Evolutionary conservation across 2,113 vertebrate species (phyloP).

Genomic region (Nesospiza acunhae): DNA sequence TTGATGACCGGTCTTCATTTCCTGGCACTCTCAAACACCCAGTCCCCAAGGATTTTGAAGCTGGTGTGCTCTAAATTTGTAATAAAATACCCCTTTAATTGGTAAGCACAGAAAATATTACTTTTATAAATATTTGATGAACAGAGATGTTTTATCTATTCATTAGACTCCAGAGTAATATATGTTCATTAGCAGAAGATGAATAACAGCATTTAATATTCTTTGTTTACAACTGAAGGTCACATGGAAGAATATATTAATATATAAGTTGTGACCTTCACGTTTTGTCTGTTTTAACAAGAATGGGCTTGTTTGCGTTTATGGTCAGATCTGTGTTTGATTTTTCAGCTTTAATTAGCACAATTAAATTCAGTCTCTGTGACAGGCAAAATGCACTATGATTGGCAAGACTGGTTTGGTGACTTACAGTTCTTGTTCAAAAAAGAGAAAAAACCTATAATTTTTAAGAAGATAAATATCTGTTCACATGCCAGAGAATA

Average conservation of each 20-base stretch:
- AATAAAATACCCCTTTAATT: conserved; percentile 62
- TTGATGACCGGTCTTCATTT: neutral
- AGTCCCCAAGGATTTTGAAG: neutral
- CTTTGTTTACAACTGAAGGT: conserved; percentile 78
- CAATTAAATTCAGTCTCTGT: conserved; percentile 56
- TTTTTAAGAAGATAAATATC: neutral
- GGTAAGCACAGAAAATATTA: conserved; percentile 71
- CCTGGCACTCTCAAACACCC: neutral
- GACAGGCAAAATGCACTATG: neutral
- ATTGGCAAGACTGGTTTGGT: neutral
- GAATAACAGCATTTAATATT: conserved; percentile 75
- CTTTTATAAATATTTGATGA: conserved; percentile 84
- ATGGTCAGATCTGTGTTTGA: conserved; percentile 11
- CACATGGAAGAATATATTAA: conserved; percentile 72
- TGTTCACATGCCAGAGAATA: neutral
- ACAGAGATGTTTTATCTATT: conserved; percentile 72
- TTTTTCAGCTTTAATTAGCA: conserved; percentile 69
- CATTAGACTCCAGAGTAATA: conserved; percentile 69
- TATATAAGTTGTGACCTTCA: conserved; percentile 67
- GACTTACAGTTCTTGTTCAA: neutral
- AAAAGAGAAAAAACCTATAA: neutral
- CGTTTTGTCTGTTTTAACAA: conserved; percentile 49
- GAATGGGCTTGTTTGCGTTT: conserved; percentile 28
- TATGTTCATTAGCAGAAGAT: conserved; percentile 73
- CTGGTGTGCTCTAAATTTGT: neutral